A percentile compares a stretch with the other conserved stretches of the same genome.
phyloP scores from a whole-genome alignment of 2,888 invertebrate species.

The Morpho deidamia region DNA sequence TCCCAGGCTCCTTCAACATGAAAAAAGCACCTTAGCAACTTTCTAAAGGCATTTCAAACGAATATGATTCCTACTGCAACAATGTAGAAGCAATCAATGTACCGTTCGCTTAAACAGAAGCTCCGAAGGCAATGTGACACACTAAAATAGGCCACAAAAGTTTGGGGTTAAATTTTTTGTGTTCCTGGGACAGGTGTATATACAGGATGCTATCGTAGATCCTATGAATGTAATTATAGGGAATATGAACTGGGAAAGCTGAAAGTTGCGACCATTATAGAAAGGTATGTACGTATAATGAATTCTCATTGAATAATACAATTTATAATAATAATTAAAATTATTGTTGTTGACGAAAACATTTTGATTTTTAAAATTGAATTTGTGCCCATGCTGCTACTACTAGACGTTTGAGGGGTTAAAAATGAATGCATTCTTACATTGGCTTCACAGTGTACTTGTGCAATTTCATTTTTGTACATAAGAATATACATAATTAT shows the following conservation, averaged over 20 bases:
- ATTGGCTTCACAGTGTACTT: too few species aligned
- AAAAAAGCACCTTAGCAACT: conserved; percentile 4
- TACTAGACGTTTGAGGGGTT: too few species aligned
- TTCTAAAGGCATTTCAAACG: conserved; percentile 6
- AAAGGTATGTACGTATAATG: too few species aligned
- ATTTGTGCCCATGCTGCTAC: too few species aligned
- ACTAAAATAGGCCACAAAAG: conserved; percentile 10
- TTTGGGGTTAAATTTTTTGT: conserved; percentile 1
- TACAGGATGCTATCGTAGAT: not conserved
- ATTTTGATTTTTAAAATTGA: too few species aligned
- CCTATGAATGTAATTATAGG: conserved; percentile 6
- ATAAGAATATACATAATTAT: too few species aligned
- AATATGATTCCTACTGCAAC: not conserved
- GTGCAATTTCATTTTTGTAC: too few species aligned
- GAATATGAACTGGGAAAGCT: not conserved
- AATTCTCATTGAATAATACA: too few species aligned
- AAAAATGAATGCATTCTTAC: too few species aligned
- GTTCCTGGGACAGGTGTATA: conserved; percentile 8
- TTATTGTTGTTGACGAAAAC: too few species aligned
- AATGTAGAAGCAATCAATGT: not conserved
- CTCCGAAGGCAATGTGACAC: conserved; percentile 7
- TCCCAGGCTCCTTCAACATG: not conserved
- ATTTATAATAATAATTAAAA: too few species aligned
- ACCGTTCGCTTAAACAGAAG: conserved; percentile 2
- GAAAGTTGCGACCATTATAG: too few species aligned